These are phyloP conservation scores for Drosophila phalerata DNA, from an alignment of 2,888 invertebrate genomes.

Conservation along the genomic window DNA sequence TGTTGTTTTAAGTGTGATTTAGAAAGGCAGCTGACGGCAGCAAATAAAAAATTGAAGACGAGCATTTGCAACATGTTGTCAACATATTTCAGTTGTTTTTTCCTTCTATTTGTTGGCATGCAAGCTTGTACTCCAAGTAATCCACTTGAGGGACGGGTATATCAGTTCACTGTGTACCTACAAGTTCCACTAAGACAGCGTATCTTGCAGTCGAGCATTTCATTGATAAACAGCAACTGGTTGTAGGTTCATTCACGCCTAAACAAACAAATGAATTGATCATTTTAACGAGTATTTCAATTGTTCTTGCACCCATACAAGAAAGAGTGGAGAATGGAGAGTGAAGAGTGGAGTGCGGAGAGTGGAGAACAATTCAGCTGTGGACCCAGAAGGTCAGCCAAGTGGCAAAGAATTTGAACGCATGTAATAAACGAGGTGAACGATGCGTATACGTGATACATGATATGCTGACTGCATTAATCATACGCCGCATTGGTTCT, in stretches of 20 bases:
- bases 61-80: constrained; percentile 45
- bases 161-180: not conserved
- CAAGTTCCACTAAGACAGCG: too few species aligned
- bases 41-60: constrained; percentile 43
- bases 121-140: constrained; percentile 3
- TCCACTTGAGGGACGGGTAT: not conserved
- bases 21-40: constrained; percentile 62
- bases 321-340: not conserved
- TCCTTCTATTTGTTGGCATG: constrained; percentile 1
- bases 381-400: constrained; percentile 67
- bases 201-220: not conserved
- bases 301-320: constrained; percentile 47
- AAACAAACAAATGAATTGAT: constrained; percentile 38
- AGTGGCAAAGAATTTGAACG: constrained; percentile 61
- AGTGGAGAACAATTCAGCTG: constrained; percentile 2
- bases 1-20: constrained; percentile 44
- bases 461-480: constrained; percentile 45
- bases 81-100: constrained; percentile 20
- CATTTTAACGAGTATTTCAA: constrained; percentile 32
- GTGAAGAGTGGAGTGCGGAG: constrained; percentile 18
- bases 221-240: not conserved
- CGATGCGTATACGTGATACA: constrained; percentile 63
- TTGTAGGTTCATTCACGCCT: constrained; percentile 51
- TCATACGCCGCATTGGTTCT: constrained; percentile 61
- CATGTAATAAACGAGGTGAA: constrained; percentile 20